phyloP scores from a whole-genome alignment of 2,888 invertebrate genomes.

The Hyalella azteca region DNA sequence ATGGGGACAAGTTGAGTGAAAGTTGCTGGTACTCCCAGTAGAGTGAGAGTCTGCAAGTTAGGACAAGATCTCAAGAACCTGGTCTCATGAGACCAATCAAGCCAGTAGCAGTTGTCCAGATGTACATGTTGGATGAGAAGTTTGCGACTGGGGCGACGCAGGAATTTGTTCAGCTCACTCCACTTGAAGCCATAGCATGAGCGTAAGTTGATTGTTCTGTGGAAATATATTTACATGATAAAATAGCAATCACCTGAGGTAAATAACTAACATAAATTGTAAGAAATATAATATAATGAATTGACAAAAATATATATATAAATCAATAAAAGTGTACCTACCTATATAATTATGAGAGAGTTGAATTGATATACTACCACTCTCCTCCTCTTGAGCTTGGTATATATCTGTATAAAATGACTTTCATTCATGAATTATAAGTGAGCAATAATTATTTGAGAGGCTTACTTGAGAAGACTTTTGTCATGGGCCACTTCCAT shows the following conservation, averaged over 20 bases:
- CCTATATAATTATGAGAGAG: no score
- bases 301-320: background rate
- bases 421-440: background rate
- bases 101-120: constrained; percentile 35
- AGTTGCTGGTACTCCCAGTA: constrained; percentile 34
- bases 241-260: background rate
- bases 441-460: background rate
- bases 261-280: no score
- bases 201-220: constrained; percentile 16
- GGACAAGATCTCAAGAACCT: constrained; percentile 38
- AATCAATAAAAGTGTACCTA: background rate
- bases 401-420: no score
- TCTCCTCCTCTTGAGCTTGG: no score
- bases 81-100: constrained; percentile 28
- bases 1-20: constrained; percentile 23
- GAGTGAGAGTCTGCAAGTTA: constrained; percentile 42
- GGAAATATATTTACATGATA: background rate
- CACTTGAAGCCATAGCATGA: constrained; percentile 38
- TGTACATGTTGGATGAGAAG: constrained; percentile 28
- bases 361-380: no score
- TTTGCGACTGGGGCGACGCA: constrained; percentile 10
- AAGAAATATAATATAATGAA: no score
- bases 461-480: background rate
- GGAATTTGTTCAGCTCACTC: constrained; percentile 14
- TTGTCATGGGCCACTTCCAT: background rate